Base-by-base conservation (phyloP, 2,797 vertebrate species). In the Pipistrellus pipistrellus region DNA sequence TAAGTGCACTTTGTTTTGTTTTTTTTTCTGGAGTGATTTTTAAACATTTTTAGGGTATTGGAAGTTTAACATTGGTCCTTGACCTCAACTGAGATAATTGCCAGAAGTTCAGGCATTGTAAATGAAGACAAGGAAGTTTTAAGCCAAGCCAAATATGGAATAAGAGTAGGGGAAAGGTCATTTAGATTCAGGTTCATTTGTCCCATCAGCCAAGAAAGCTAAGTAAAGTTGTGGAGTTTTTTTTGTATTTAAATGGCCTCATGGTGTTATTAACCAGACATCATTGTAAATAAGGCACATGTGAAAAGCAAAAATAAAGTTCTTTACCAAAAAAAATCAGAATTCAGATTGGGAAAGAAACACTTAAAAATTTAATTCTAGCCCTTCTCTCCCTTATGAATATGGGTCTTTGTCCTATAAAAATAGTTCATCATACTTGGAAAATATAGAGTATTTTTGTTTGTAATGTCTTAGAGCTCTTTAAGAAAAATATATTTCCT, bases 1-100 rank as follows among this genome's bases (percentile, higher is more conserved):
- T 97, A 86, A 97, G 91, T 90, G 7, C 9, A 80, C 48, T 95
- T 85, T 68, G 10, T 93, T 92, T 84, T 92, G 35, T 51, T 80
- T 91, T 92, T 91, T 92, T 68, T 85, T 51, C 69, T 88, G 35
- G 13, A 35, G 17, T 76, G 30, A 53, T 82, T 91, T 85, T 88
- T 85, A 71, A 25, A 66, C 75, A 35, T 91, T 88, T 82, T 53
- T n/a, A 78, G 27, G 3, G 14, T 77, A 71, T 25, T 94, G 12
- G 85, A 91, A 87, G 80, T 88, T 85, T 90, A 76, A 89, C 35
- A 41, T 77, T 86, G 69, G 18, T 90, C 35, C 38, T 64, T 85
- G 78, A 75, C 15, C 27, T 91, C 53, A 92, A 30, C 30, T 92
- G 66, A 88, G 66, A 11, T 62, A 75, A 66, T 64, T 93, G 4